Base-by-base conservation (phyloP, 2,888 invertebrate species). In the Ophion ventricosus region DNA sequence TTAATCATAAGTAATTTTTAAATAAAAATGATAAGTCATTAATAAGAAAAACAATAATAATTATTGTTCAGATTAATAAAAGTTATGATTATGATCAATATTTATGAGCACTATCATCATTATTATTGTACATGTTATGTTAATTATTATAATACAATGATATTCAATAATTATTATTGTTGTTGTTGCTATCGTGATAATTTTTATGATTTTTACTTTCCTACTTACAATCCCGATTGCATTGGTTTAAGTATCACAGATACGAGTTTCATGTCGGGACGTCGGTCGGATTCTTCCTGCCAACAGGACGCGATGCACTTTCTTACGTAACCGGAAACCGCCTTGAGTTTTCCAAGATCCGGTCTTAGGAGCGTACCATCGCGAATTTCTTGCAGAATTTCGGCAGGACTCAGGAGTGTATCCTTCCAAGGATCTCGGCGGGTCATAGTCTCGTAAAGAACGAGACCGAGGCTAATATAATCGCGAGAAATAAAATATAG, bases 391-490 rank as follows among this genome's bases (percentile, higher is more conserved):
- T 85, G 63, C 0, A 87, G 75, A 35, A 87, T 87, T 20, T 87
- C 86, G 5, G 25, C 59, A 0, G 85, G 72, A 56, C 66, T 84
- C 35, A 80, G 61, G 1, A 81, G 76, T n/a, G 83, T 77, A 25
- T 95, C 95, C 0, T 97, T 97, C 96, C 97, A 98, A 0, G 98
- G 97, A 2, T 98, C 98, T 59, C 95, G 94, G 35, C 98, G 94
- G 0, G 97, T 96, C 74, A 97, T 95, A 84, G 98, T 97, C 93
- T 98, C 98, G 90, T 97, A 97, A 1, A 98, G 94, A 35, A 98
- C 95, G 87, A 98, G 96, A 0, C 96, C 97, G 91, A 98, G 98
- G 0, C 97, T 87, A 75, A 63, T 54, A 2, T 8, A 4, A 17
- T 17, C 25, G 49, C n/a, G 17, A 56, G 14, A 69, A 67, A 49